Percentiles rank a stretch among this genome's conserved stretches.
Conservation (phyloP, 1,140 invertebrate genomes). For the Trichoplusia ni region DNA sequence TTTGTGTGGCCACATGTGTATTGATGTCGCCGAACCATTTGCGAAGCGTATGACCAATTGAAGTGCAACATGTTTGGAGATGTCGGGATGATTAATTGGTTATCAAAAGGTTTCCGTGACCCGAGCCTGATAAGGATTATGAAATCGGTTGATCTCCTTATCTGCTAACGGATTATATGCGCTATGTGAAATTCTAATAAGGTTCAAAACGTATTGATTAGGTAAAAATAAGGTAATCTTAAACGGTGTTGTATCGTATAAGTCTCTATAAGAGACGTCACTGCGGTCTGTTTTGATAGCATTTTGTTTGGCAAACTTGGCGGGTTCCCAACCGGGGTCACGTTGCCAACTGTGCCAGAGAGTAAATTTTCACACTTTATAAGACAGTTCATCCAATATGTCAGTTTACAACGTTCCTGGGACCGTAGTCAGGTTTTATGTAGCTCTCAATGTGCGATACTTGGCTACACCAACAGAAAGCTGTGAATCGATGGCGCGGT, state of each 20-base stretch:
- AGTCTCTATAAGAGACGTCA: neutral
- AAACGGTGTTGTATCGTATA: no score
- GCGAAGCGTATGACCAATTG: neutral
- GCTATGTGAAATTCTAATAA: no score
- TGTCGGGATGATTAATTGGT: neutral
- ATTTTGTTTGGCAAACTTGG: constrained; percentile 26
- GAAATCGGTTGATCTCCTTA: no score
- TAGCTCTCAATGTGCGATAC: constrained; percentile 1
- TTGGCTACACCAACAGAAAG: neutral
- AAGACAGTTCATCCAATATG: constrained; percentile 19
- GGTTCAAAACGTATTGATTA: no score
- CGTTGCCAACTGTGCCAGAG: constrained; percentile 21
- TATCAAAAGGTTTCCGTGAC: neutral
- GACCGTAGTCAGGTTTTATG: constrained; percentile 13
- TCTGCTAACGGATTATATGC: no score
- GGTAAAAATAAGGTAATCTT: no score
- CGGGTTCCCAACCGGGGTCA: constrained; percentile 1
- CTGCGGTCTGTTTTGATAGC: constrained; percentile 15
- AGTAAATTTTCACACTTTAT: constrained; percentile 24
- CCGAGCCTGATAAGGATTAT: no score
- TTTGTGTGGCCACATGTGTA: constrained; percentile 17
- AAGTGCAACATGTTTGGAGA: constrained; percentile 2
- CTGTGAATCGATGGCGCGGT: no score
- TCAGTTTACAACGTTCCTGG: constrained; percentile 9
- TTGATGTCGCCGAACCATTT: constrained; percentile 20